Percentiles rank a stretch among this genome's conserved stretches.
Evolutionary conservation across 1,140 invertebrate species (phyloP).

Genomic region (Cherax destructor): DNA sequence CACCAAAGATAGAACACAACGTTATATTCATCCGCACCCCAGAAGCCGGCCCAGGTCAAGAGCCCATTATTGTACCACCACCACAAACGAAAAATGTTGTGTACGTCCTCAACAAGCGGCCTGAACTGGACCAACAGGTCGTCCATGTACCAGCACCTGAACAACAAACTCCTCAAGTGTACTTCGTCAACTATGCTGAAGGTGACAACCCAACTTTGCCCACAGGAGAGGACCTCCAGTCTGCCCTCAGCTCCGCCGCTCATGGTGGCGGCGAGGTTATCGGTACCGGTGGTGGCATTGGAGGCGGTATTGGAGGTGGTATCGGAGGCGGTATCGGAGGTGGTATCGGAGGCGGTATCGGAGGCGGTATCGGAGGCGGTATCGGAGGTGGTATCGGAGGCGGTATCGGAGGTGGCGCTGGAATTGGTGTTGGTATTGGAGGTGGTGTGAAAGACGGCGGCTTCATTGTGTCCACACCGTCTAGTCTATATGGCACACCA

Average conservation of each 20-base stretch:
- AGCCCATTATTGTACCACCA: conserved; percentile 21
- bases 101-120: conserved; percentile 33
- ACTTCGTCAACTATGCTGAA: conserved; percentile 31
- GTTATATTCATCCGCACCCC: conserved; percentile 23
- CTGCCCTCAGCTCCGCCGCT: conserved; percentile 4
- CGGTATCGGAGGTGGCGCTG: conserved; percentile 3
- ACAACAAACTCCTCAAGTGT: conserved; percentile 4
- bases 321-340: neutral
- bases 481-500: neutral
- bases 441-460: neutral
- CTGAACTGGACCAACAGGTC: neutral
- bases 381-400: conserved; percentile 5
- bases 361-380: neutral
- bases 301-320: conserved; percentile 4
- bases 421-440: no score
- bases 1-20: conserved; percentile 18
- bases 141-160: conserved; percentile 12
- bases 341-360: neutral
- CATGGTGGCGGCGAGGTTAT: neutral
- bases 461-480: neutral
- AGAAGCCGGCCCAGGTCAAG: neutral
- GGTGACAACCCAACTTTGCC: conserved; percentile 32
- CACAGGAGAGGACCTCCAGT: conserved; percentile 26
- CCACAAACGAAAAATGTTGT: conserved; percentile 27
- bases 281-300: neutral